A percentile compares a stretch with the other conserved stretches of the same genome.
Evolutionary conservation across 2,797 vertebrate genomes (phyloP).

Genomic region (Cygnus olor): DNA sequence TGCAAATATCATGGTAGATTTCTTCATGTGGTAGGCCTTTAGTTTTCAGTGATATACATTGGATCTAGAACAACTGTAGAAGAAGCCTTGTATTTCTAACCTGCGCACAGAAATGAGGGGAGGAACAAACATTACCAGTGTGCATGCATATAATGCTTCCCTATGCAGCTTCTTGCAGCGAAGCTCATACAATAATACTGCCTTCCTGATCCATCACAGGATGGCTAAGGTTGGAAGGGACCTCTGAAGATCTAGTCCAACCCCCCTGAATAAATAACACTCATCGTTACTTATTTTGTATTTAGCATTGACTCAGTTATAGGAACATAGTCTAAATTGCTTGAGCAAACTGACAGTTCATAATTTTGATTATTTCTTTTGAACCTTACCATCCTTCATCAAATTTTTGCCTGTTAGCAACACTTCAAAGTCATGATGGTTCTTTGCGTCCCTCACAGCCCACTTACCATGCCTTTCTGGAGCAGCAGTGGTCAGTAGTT

Average conservation of each 20-base stretch:
- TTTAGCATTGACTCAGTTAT: accelerated
- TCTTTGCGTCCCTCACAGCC: neutral
- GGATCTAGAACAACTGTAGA: neutral
- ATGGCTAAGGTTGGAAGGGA: no score
- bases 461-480: accelerated
- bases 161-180: neutral
- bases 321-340: neutral
- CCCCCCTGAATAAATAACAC: no score
- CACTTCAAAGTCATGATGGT: accelerated
- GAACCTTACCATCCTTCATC: neutral
- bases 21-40: neutral
- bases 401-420: neutral
- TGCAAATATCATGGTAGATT: accelerated
- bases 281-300: neutral
- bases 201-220: neutral
- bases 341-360: accelerated
- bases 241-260: no score
- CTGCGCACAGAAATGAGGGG: accelerated
- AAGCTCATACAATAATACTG: neutral
- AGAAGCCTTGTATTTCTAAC: neutral
- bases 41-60: accelerated
- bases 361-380: neutral
- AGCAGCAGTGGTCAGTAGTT: neutral
- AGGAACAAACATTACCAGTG: accelerated
- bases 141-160: accelerated